A percentile compares a stretch with the other conserved stretches of the same genome.
Evolutionary conservation across 2,888 invertebrate species (phyloP).

Genomic region (Drosophila suboccidentalis): DNA sequence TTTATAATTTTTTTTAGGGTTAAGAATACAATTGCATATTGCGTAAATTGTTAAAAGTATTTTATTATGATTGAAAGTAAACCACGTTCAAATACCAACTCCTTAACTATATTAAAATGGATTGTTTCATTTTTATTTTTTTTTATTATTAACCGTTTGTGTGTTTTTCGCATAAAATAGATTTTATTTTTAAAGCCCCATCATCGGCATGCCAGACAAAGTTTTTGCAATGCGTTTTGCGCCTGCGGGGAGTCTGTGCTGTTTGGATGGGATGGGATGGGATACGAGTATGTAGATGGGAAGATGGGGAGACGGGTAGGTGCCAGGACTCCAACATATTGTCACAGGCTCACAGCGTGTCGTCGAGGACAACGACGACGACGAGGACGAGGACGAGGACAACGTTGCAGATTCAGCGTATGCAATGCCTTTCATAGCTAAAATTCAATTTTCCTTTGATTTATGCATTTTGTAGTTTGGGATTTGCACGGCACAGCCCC

Average conservation of each 20-base stretch:
- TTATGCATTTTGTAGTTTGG: slow-evolving; percentile 68
- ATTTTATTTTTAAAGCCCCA: slow-evolving; percentile 68
- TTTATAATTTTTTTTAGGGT: too few species aligned
- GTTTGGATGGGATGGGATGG: background rate
- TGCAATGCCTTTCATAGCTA: slow-evolving; percentile 60
- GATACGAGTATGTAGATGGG: background rate
- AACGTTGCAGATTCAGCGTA: slow-evolving; percentile 37
- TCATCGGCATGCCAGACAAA: slow-evolving; percentile 61
- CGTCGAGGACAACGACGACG: slow-evolving; percentile 27
- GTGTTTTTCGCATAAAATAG: slow-evolving; percentile 58
- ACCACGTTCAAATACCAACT: background rate
- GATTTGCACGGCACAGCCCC: slow-evolving; percentile 53
- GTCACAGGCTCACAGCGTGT: slow-evolving; percentile 49
- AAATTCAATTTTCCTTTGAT: slow-evolving; percentile 77
- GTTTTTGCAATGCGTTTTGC: slow-evolving; percentile 45
- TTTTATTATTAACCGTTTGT: slow-evolving; percentile 29
- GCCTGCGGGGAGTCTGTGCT: slow-evolving; percentile 5
- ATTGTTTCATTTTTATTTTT: slow-evolving; percentile 26
- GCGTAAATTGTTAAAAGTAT: too few species aligned
- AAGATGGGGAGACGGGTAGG: background rate
- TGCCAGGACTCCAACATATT: slow-evolving; percentile 37
- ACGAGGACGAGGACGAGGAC: slow-evolving; percentile 21
- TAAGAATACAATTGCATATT: too few species aligned
- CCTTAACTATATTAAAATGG: slow-evolving; percentile 9
- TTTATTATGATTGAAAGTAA: too few species aligned